A percentile compares a stretch with the other conserved stretches of the same genome.
These are phyloP conservation scores for Paratilapia polleni DNA, from an alignment of 2,113 vertebrate species.

Conservation along the genomic window DNA sequence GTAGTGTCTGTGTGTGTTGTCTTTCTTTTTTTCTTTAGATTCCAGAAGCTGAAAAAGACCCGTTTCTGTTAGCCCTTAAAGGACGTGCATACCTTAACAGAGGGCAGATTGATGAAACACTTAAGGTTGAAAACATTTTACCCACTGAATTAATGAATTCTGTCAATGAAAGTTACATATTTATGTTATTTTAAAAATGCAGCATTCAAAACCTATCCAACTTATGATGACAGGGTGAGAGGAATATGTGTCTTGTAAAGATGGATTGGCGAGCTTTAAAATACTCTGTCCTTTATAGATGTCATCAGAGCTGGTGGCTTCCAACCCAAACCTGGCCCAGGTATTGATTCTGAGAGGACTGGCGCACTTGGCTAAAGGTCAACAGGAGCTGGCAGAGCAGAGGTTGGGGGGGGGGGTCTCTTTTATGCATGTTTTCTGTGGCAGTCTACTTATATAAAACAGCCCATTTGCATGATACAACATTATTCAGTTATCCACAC, in stretches of 20 bases:
- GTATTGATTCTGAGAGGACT: conserved; percentile 83
- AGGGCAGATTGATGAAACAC: conserved; percentile 83
- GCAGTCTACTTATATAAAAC: background rate
- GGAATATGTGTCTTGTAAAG: background rate
- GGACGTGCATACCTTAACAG: conserved; percentile 86
- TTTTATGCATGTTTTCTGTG: background rate
- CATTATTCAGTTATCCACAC: background rate
- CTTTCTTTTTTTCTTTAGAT: conserved; percentile 79
- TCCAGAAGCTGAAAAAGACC: conserved; percentile 81
- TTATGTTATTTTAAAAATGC: background rate
- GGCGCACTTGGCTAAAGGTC: conserved; percentile 79
- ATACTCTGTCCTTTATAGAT: conserved; percentile 76
- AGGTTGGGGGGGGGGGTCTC: too few relatives aligned
- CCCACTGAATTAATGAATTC: background rate
- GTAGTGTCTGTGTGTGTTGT: background rate
- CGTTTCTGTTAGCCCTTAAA: conserved; percentile 82
- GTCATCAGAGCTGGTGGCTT: conserved; percentile 83
- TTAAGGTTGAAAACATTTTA: conserved; percentile 80
- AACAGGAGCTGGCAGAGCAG: conserved; percentile 86
- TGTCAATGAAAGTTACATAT: background rate
- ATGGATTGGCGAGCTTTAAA: background rate
- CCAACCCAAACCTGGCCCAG: conserved; percentile 82
- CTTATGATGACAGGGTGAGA: background rate
- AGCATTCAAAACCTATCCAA: background rate
- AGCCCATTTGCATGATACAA: background rate